Evolutionary conservation across 2,113 vertebrate species (phyloP), one percentile per base, ranked within the genome.

Genomic region (Neolamprologus fasciatus): DNA sequence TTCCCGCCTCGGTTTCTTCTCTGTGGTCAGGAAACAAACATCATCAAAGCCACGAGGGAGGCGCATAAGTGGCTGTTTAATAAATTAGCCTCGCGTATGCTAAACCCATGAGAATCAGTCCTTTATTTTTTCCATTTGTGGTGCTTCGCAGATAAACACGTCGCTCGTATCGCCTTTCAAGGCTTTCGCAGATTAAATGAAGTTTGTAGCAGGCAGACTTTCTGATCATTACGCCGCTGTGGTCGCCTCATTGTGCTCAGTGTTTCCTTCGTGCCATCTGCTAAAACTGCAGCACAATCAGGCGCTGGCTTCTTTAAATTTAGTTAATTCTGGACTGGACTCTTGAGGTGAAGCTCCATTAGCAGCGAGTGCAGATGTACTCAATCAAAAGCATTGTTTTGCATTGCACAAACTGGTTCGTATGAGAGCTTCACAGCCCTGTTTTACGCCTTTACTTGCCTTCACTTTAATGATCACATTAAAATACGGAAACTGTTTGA

Each of bases 391-490:
- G 0, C 6, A 6, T 26, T 61, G 42, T 83, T 80, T 63, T 7
- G 35, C 42, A 26, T 71, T 76, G 45, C 58, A 2, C 31, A 14
- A 50, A 19, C 50, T 53, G 0, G n/a, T 61, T 51, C 13, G 19
- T 58, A 19, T 19, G 53, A 28, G 17, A 17, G 19, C 31, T 71
- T 40, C 81, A 57, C 23, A 19, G 78, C 42, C 19, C 14, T 80
- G 47, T 19, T 63, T 4, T 5, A 1, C 1, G 63, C 63, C 19
- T 40, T 87, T 55, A 45, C 61, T 37, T 28, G 71, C 21, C 51
- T 68, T 85, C 55, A 31, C 87, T 85, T 85, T 87, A 88, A 88
- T 80, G 8, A 50, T 86, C 90, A 26, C 55, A 55, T 31, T 21
- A 8, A 89, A 54, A 91, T n/a, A 28, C 0, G 31, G 78, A 42